phyloP scores from a whole-genome alignment of 2,888 invertebrate genomes.

The Lochmaea crataegi region DNA sequence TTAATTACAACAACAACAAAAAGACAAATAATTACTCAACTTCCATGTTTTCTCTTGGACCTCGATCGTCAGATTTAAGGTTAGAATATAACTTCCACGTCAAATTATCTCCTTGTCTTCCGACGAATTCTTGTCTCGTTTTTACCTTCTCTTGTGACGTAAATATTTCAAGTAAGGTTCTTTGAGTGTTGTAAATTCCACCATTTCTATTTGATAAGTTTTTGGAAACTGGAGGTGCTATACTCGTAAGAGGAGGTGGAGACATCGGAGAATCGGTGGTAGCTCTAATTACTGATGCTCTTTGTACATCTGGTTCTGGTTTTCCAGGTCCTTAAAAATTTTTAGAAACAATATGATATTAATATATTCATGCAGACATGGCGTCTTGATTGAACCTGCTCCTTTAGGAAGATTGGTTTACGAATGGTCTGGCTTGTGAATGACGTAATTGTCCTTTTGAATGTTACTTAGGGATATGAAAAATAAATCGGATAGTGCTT shows the following conservation, averaged over 20 bases:
- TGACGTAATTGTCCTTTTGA: no score
- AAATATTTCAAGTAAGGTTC: constrained; percentile 76
- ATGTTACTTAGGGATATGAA: no score
- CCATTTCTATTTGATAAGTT: constrained; percentile 48
- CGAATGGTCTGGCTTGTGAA: no score
- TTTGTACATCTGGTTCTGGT: constrained; percentile 54
- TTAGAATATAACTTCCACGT: constrained; percentile 82
- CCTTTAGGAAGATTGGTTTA: no score
- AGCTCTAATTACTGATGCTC: constrained; percentile 74
- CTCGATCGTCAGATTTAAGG: constrained; percentile 67
- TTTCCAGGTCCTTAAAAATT: constrained; percentile 51
- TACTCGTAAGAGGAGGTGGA: constrained; percentile 72
- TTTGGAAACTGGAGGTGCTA: constrained; percentile 54
- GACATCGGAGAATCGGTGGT: constrained; percentile 90
- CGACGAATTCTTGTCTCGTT: constrained; percentile 70
- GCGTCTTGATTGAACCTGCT: no score
- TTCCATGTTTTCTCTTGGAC: constrained; percentile 62
- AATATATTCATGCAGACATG: no score
- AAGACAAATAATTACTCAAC: constrained; percentile 49
- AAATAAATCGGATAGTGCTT: no score
- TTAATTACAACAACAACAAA: neutral
- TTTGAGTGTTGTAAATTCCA: constrained; percentile 60
- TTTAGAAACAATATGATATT: neutral
- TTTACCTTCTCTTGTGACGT: constrained; percentile 68
- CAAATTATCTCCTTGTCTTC: constrained; percentile 68